Evolutionary conservation across 2,113 vertebrate genomes (phyloP).

Genomic region (Aegypius monachus): DNA sequence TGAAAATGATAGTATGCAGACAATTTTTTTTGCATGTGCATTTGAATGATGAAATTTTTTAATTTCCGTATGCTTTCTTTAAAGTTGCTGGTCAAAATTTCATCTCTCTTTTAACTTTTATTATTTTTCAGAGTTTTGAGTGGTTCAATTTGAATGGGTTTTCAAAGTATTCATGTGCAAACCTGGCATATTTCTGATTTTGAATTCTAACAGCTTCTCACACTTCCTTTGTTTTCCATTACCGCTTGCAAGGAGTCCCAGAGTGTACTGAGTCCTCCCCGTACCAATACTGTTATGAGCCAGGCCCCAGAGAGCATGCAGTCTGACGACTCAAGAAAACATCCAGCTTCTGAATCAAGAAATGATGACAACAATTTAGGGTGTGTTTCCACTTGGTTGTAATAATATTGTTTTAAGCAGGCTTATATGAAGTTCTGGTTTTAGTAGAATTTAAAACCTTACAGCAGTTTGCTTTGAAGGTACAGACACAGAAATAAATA

Average conservation of each 20-base stretch:
- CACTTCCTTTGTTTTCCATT: background rate
- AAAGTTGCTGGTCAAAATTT: background rate
- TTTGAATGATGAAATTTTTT: background rate
- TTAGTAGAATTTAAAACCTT: background rate
- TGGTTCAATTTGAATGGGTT: background rate
- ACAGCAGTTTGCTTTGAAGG: background rate
- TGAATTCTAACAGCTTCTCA: background rate
- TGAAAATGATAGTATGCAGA: background rate
- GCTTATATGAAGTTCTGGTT: background rate
- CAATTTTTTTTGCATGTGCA: background rate
- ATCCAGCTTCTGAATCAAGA: slow-evolving; percentile 50
- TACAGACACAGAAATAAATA: background rate
- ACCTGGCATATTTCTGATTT: background rate
- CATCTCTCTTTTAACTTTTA: background rate
- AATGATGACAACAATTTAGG: slow-evolving; percentile 54
- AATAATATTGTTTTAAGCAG: background rate
- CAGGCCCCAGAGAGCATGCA: slow-evolving; percentile 42
- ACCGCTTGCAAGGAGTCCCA: slow-evolving; percentile 66
- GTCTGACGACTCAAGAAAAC: slow-evolving; percentile 58
- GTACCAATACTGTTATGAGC: background rate
- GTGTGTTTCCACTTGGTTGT: slow-evolving; percentile 46
- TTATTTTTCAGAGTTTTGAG: background rate
- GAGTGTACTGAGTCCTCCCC: slow-evolving; percentile 48
- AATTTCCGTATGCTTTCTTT: background rate
- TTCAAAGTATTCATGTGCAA: background rate